A percentile compares a stretch with the other conserved stretches of the same genome.
These are phyloP conservation scores for Metaphire vulgaris DNA, from an alignment of 1,140 invertebrate genomes.

Conservation along the genomic window DNA sequence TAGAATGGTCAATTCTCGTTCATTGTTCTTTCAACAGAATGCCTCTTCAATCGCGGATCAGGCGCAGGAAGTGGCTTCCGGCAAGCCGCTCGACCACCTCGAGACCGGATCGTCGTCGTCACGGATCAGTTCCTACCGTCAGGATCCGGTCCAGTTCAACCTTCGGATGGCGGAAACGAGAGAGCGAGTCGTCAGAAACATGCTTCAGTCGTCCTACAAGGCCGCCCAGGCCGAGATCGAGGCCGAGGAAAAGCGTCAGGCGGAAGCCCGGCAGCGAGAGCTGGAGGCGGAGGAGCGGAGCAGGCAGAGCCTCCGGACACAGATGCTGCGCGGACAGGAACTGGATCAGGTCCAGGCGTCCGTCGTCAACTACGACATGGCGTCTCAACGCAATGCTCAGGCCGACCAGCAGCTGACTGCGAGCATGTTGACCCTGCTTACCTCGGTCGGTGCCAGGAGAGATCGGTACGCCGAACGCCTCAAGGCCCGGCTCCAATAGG, in stretches of 20 bases:
- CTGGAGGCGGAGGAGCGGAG: not conserved
- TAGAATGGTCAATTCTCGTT: too few species aligned
- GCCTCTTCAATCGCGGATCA: not conserved
- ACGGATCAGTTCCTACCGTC: not conserved
- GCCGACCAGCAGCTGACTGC: not conserved
- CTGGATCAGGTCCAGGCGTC: not conserved
- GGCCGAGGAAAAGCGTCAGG: not conserved
- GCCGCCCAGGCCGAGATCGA: not conserved
- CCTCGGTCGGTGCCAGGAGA: not conserved
- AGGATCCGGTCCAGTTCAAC: not conserved
- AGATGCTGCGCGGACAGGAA: not conserved
- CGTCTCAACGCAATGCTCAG: not conserved
- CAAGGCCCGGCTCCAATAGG: not conserved
- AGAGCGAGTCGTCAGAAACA: not conserved
- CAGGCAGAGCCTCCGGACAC: not conserved
- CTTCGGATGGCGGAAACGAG: not conserved
- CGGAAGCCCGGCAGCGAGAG: not conserved
- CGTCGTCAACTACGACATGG: not conserved
- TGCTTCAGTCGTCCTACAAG: not conserved
- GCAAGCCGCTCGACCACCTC: not conserved
- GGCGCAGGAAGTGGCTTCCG: not conserved
- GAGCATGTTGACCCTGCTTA: not conserved
- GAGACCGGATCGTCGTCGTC: not conserved
- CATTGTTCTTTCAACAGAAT: too few species aligned
- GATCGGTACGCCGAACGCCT: not conserved